Evolutionary conservation across 2,888 invertebrate genomes (phyloP).

Genomic region (Zhuqinia jingwanae): DNA sequence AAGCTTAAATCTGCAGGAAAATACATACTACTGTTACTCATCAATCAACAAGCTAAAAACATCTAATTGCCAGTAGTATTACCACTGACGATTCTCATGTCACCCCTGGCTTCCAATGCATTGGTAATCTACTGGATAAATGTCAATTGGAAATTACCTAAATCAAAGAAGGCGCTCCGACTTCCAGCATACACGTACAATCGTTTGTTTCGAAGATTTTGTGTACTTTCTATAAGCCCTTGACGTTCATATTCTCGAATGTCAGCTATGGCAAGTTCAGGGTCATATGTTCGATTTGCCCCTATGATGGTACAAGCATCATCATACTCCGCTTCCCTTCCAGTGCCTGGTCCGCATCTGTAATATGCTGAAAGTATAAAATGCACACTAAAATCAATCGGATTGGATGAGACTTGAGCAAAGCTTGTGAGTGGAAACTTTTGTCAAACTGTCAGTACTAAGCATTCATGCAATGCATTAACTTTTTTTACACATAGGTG

Average conservation of each 20-base stretch:
- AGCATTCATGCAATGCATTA: background rate
- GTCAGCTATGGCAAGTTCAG: slow-evolving; percentile 72
- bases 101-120: too few relatives aligned
- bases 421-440: background rate
- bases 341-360: slow-evolving; percentile 77
- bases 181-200: slow-evolving; percentile 77
- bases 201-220: slow-evolving; percentile 73
- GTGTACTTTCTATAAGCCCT: slow-evolving; percentile 76
- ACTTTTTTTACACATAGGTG: background rate
- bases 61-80: too few relatives aligned
- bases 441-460: background rate
- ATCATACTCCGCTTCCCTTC: slow-evolving; percentile 75
- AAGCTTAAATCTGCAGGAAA: slow-evolving; percentile 67
- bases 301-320: slow-evolving; percentile 75
- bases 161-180: slow-evolving; percentile 73
- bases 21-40: too few relatives aligned
- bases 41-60: too few relatives aligned
- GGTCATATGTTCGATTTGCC: slow-evolving; percentile 64
- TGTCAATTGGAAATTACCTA: too few relatives aligned
- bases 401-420: too few relatives aligned
- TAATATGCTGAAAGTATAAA: slow-evolving; percentile 74
- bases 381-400: background rate
- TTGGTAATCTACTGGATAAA: too few relatives aligned
- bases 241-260: slow-evolving; percentile 73
- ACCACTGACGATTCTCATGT: too few relatives aligned